Evolutionary conservation across 2,113 vertebrate species (phyloP).

Genomic region (Neomonachus schauinslandi): DNA sequence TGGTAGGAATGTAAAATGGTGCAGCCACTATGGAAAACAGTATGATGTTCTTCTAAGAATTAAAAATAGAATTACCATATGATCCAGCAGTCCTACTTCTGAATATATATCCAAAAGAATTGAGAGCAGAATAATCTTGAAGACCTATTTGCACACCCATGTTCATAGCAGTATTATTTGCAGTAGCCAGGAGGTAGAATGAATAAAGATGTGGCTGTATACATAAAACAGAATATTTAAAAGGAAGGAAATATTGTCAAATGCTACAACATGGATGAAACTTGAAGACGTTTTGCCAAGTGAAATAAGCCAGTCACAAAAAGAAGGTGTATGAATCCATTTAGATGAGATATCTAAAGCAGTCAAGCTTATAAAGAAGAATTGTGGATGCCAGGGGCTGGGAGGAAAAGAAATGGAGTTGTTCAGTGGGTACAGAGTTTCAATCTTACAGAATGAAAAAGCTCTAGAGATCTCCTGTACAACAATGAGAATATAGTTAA

Average conservation of each 20-base stretch:
- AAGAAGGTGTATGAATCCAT: background rate
- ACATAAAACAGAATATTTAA: background rate
- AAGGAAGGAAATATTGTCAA: background rate
- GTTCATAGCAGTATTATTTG: background rate
- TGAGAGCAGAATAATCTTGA: background rate
- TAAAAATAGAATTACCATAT: background rate
- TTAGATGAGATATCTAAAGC: background rate
- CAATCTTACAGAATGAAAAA: background rate
- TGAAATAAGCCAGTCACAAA: background rate
- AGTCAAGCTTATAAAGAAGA: background rate
- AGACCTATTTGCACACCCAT: background rate
- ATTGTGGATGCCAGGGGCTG: background rate
- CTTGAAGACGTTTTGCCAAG: background rate
- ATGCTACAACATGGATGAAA: background rate
- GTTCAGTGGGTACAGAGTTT: background rate
- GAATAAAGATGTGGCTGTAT: background rate
- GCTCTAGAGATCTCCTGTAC: background rate
- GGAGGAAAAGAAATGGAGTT: background rate
- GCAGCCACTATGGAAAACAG: background rate
- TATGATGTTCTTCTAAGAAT: background rate
- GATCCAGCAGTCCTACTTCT: background rate
- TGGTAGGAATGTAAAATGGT: background rate
- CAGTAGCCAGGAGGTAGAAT: background rate
- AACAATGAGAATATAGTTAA: background rate
- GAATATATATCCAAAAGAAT: background rate